These are phyloP conservation scores for Ametastegia equiseti DNA, from an alignment of 2,888 invertebrate species.

Conservation along the genomic window DNA sequence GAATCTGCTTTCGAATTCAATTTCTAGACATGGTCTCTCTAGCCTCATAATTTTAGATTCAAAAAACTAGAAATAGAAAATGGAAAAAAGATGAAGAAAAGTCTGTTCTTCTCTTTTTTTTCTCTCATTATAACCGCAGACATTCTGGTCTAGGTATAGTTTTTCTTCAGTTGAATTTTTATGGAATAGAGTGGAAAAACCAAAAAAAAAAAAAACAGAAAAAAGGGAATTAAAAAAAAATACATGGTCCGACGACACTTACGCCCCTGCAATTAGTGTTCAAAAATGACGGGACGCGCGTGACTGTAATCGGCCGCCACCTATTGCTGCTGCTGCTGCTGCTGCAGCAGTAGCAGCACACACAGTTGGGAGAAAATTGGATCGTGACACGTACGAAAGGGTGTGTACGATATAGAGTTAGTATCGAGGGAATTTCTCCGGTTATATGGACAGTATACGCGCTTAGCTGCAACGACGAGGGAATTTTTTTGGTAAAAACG, in stretches of 20 bases:
- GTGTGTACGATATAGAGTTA: not conserved
- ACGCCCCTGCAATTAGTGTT: constrained; percentile 24
- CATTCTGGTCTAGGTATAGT: not conserved
- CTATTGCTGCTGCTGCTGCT: too few species aligned
- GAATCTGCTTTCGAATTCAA: too few species aligned
- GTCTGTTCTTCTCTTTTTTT: too few species aligned
- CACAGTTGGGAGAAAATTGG: constrained; percentile 23
- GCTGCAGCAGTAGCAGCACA: too few species aligned
- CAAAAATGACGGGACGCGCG: not conserved
- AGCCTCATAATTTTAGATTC: too few species aligned
- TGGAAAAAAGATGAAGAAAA: too few species aligned
- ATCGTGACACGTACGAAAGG: constrained; percentile 29
- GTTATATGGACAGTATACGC: not conserved
- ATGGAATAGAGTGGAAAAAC: not conserved
- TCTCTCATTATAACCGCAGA: too few species aligned
- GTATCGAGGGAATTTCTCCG: not conserved
- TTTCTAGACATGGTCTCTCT: too few species aligned
- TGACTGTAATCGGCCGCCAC: not conserved
- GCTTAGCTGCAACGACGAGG: not conserved
- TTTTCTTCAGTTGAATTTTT: not conserved
- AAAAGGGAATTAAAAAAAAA: too few species aligned
- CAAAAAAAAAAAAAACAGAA: not conserved
- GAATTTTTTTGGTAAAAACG: not conserved
- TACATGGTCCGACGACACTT: not conserved
- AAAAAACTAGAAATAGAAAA: too few species aligned